Percentiles rank a stretch among this genome's conserved stretches.
phyloP scores from a whole-genome alignment of 2,797 vertebrate species.

The Pseudocheirus occidentalis region DNA sequence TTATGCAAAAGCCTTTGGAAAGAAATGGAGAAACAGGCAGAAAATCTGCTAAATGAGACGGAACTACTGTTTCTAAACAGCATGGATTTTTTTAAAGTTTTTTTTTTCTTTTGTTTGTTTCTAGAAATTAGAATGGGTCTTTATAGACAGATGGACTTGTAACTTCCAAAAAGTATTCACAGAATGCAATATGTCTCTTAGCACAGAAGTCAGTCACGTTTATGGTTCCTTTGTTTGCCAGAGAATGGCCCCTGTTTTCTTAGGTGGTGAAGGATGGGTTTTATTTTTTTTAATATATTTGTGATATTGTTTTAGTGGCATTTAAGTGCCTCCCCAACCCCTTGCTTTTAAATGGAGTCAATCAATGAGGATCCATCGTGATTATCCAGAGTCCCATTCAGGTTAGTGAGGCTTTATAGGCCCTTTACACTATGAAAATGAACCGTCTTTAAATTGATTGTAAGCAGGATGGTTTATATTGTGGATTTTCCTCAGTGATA shows the following conservation, averaged over 20 bases:
- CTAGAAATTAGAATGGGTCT: constrained; percentile 41
- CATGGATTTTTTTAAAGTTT: background rate
- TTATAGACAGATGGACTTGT: constrained; percentile 54
- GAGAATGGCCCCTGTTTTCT: constrained; percentile 1
- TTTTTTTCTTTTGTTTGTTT: background rate
- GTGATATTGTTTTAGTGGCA: background rate
- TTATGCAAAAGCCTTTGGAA: background rate
- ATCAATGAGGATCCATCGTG: background rate
- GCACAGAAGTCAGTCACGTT: constrained; percentile 32
- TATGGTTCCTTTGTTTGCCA: constrained; percentile 16
- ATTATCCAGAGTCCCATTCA: background rate
- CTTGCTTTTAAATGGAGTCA: background rate
- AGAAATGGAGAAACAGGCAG: background rate
- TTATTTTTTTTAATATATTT: constrained; percentile 31
- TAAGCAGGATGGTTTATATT: background rate
- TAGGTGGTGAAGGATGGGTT: constrained; percentile 1
- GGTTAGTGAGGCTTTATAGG: background rate
- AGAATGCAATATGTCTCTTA: constrained; percentile 6
- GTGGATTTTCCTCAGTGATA: background rate
- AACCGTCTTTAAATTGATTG: background rate
- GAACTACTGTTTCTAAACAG: background rate
- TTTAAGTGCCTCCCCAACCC: background rate
- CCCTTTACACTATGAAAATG: background rate
- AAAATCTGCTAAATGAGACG: background rate
- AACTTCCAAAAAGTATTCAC: constrained; percentile 49